phyloP scores from a whole-genome alignment of 2,113 vertebrate species.

The Cromileptes altivelis region DNA sequence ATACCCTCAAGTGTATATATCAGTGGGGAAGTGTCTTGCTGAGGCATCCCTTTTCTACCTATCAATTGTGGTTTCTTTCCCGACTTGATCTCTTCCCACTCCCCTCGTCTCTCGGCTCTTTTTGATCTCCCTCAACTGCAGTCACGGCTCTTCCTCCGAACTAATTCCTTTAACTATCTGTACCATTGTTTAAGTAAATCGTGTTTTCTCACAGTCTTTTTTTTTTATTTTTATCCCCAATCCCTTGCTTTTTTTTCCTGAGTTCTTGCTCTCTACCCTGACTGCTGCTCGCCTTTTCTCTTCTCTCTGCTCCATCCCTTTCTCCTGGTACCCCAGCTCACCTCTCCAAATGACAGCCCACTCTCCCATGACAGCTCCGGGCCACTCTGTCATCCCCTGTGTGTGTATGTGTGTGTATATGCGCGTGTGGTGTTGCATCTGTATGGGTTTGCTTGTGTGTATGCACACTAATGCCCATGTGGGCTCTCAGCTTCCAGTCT shows the following conservation, averaged over 20 bases:
- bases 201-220: slow-evolving; percentile 3
- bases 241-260: not conserved
- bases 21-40: slow-evolving; percentile 34
- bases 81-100: slow-evolving; percentile 17
- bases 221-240: not conserved
- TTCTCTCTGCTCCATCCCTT: slow-evolving; percentile 22
- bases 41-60: slow-evolving; percentile 31
- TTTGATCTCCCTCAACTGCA: slow-evolving; percentile 20
- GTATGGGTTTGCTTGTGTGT: slow-evolving; percentile 19
- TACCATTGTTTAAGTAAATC: slow-evolving; percentile 11
- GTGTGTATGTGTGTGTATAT: slow-evolving; percentile 10
- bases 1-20: slow-evolving; percentile 41
- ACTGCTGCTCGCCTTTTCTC: not conserved
- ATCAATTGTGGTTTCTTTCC: slow-evolving; percentile 36
- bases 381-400: slow-evolving; percentile 40
- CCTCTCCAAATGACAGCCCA: slow-evolving; percentile 64
- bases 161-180: slow-evolving; percentile 3
- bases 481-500: slow-evolving; percentile 41
- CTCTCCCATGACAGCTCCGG: slow-evolving; percentile 57
- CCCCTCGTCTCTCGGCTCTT: not conserved
- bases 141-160: slow-evolving; percentile 3
- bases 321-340: slow-evolving; percentile 13
- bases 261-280: not conserved
- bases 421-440: slow-evolving; percentile 26
- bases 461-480: slow-evolving; percentile 8